Evolutionary conservation across 1,140 invertebrate genomes (phyloP).

Genomic region (Eciton burchellii): DNA sequence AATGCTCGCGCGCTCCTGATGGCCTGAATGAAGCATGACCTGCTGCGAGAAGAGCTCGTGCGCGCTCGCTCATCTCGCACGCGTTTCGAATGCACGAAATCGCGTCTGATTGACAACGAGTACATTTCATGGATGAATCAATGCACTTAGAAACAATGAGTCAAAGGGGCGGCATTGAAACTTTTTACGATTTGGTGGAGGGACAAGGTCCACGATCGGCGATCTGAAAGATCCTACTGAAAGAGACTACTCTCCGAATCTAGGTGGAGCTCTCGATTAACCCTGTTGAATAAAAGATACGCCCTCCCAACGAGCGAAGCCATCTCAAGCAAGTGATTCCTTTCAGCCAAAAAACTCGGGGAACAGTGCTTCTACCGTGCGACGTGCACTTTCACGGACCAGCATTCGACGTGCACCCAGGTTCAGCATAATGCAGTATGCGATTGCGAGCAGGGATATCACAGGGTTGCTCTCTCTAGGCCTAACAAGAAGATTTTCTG

Average conservation of each 20-base stretch:
- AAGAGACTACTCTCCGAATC: neutral
- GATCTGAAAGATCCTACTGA: slow-evolving; percentile 9
- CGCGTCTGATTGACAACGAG: neutral
- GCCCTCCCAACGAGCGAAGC: neutral
- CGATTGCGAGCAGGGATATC: slow-evolving; percentile 92
- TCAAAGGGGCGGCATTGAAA: neutral
- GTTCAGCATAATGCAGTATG: slow-evolving; percentile 94
- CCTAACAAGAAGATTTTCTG: slow-evolving; percentile 92
- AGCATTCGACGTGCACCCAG: slow-evolving; percentile 92
- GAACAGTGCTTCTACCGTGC: slow-evolving; percentile 94
- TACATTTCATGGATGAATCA: slow-evolving; percentile 3
- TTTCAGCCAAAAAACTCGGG: slow-evolving; percentile 91
- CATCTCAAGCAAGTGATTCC: slow-evolving; percentile 53
- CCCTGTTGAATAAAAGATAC: slow-evolving; percentile 45
- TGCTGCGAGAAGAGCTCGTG: slow-evolving; percentile 36
- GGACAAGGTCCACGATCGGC: neutral
- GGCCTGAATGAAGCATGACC: slow-evolving; percentile 41
- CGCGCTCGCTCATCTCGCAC: slow-evolving; percentile 35
- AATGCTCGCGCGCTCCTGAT: slow-evolving; percentile 51
- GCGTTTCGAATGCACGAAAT: slow-evolving; percentile 3
- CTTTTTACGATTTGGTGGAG: neutral
- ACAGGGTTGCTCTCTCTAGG: slow-evolving; percentile 90
- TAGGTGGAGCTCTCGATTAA: slow-evolving; percentile 7
- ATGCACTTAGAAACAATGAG: neutral
- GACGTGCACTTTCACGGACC: slow-evolving; percentile 91